These are phyloP conservation scores for Chondrilla cf. caribensis DNA, from an alignment of 37 sponge, comb jelly and placozoan species.

Conservation along the genomic window DNA sequence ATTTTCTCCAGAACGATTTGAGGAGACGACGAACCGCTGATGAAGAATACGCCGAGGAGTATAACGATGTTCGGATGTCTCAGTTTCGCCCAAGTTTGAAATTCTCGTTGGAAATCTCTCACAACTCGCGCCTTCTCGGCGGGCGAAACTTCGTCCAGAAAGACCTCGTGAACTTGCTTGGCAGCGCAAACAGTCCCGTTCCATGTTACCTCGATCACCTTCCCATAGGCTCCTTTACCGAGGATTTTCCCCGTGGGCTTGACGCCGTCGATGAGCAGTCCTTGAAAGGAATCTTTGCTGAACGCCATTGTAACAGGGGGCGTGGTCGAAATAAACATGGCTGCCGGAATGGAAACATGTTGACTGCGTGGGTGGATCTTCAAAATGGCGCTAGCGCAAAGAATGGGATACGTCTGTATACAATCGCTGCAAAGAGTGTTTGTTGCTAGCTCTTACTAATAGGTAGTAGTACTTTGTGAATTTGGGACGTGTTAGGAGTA, in stretches of 20 bases:
- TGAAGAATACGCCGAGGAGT: background rate
- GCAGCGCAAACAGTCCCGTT: background rate
- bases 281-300: background rate
- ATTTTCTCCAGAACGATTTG: background rate
- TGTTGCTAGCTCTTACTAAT: too few relatives aligned
- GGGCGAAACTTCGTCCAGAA: background rate
- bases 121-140: background rate
- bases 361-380: too few relatives aligned
- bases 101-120: background rate
- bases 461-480: too few relatives aligned
- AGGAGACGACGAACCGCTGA: background rate
- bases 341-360: too few relatives aligned
- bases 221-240: background rate
- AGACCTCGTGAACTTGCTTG: background rate
- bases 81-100: conserved; percentile 9
- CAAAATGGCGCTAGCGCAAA: too few relatives aligned
- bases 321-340: too few relatives aligned
- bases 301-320: too few relatives aligned
- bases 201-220: background rate
- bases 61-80: background rate
- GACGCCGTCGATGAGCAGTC: conserved; percentile 4
- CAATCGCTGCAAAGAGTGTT: too few relatives aligned
- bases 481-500: too few relatives aligned
- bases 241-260: background rate
- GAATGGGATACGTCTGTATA: too few relatives aligned